These are phyloP conservation scores for Perca flavescens DNA, from an alignment of 2,113 vertebrate genomes.

Conservation along the genomic window DNA sequence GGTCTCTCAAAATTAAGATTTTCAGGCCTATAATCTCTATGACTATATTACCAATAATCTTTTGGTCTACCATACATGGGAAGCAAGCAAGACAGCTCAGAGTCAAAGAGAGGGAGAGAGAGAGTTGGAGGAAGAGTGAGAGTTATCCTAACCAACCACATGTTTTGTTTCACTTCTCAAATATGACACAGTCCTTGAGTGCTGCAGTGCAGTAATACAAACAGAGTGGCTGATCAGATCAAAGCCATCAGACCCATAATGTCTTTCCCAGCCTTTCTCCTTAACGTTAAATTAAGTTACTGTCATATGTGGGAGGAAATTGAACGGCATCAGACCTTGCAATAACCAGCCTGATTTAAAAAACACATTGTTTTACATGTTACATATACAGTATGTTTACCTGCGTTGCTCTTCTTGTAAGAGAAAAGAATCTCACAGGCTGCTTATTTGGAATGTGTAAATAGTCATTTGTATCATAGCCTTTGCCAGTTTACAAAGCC, in stretches of 20 bases:
- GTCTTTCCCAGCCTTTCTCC: constrained; percentile 72
- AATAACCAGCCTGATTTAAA: constrained; percentile 46
- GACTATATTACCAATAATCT: constrained; percentile 36
- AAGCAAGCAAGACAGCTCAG: constrained; percentile 32
- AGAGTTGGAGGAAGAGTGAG: constrained; percentile 29
- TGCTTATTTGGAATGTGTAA: constrained; percentile 7
- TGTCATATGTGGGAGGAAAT: constrained; percentile 64
- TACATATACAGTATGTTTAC: constrained; percentile 39
- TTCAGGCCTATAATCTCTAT: constrained; percentile 1
- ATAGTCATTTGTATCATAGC: constrained; percentile 3
- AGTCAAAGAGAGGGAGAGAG: constrained; percentile 3
- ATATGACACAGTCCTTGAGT: constrained; percentile 70
- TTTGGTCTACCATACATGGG: constrained; percentile 45
- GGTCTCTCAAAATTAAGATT: constrained; percentile 18
- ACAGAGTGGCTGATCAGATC: constrained; percentile 72
- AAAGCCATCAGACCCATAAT: constrained; percentile 72
- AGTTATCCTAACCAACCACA: constrained; percentile 66
- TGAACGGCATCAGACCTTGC: constrained; percentile 59
- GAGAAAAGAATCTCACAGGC: background rate
- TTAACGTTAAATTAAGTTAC: constrained; percentile 72
- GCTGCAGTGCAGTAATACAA: constrained; percentile 58
- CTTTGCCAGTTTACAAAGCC: constrained; percentile 19
- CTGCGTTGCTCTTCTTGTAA: constrained; percentile 27
- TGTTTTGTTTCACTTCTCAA: constrained; percentile 73
- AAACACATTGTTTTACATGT: constrained; percentile 56